Evolutionary conservation across 2,888 invertebrate species (phyloP).

Genomic region (Eupithecia pulchellata): DNA sequence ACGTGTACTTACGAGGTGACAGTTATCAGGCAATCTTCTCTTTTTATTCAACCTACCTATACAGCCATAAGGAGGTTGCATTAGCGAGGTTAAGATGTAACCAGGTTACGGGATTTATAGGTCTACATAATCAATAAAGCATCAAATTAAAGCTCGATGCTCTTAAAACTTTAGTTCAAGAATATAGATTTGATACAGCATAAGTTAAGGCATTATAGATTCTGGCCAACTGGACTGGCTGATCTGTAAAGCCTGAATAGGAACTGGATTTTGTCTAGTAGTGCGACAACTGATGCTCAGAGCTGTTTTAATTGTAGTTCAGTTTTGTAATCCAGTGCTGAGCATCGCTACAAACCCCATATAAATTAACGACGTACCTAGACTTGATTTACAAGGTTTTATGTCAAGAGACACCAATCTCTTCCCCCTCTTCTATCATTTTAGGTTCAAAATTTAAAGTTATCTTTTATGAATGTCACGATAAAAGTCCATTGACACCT

Average conservation of each 20-base stretch:
- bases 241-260: too few relatives aligned
- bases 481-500: neutral
- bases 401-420: too few relatives aligned
- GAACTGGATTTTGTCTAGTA: neutral
- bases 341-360: too few relatives aligned
- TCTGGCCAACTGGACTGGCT: too few relatives aligned
- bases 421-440: too few relatives aligned
- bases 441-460: neutral
- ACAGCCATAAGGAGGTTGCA: neutral
- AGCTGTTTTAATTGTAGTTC: too few relatives aligned
- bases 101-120: neutral
- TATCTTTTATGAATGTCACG: neutral
- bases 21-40: neutral
- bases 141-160: neutral
- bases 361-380: too few relatives aligned
- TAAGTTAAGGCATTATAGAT: too few relatives aligned
- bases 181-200: too few relatives aligned
- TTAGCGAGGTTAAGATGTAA: conserved; percentile 1
- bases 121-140: neutral
- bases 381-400: neutral
- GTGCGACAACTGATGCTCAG: neutral
- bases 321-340: too few relatives aligned
- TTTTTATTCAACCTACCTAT: neutral
- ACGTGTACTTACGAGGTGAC: neutral
- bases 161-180: neutral